phyloP scores from a whole-genome alignment of 2,113 vertebrate genomes.

The Dendrocopos noguchii region DNA sequence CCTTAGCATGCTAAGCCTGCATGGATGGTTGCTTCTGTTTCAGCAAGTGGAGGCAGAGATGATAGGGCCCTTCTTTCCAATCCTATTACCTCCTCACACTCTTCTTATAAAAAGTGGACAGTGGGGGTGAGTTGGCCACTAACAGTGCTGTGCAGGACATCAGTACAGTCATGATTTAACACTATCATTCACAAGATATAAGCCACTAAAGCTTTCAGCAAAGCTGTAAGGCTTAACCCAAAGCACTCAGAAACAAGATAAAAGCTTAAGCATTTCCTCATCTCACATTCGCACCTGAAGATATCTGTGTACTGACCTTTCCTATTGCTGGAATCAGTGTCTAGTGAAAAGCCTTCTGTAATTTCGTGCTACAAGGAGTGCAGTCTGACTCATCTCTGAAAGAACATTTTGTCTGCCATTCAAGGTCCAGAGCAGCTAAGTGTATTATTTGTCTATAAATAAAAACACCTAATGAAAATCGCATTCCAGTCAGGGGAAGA shows the following conservation, averaged over 20 bases:
- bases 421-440: background rate
- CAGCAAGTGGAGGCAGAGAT: background rate
- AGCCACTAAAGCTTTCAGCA: conserved; percentile 63
- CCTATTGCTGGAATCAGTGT: conserved; percentile 19
- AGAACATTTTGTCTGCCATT: conserved; percentile 30
- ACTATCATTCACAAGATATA: conserved; percentile 53
- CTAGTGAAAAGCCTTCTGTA: conserved; percentile 61
- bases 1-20: background rate
- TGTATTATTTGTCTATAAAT: conserved; percentile 27
- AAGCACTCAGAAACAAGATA: conserved; percentile 69
- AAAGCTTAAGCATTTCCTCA: conserved; percentile 65
- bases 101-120: background rate
- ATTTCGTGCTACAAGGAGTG: conserved; percentile 51
- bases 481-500: background rate
- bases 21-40: background rate
- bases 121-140: background rate
- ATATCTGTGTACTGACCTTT: conserved; percentile 70
- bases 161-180: conserved; percentile 21
- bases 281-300: conserved; percentile 40
- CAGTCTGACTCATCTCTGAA: conserved; percentile 37
- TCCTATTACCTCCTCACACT: background rate
- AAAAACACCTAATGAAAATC: conserved; percentile 11
- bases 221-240: conserved; percentile 69
- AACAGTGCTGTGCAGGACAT: conserved; percentile 25
- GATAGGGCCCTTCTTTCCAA: background rate